Conservation (phyloP, 1,140 invertebrate genomes). For the Drosophila tristis region DNA sequence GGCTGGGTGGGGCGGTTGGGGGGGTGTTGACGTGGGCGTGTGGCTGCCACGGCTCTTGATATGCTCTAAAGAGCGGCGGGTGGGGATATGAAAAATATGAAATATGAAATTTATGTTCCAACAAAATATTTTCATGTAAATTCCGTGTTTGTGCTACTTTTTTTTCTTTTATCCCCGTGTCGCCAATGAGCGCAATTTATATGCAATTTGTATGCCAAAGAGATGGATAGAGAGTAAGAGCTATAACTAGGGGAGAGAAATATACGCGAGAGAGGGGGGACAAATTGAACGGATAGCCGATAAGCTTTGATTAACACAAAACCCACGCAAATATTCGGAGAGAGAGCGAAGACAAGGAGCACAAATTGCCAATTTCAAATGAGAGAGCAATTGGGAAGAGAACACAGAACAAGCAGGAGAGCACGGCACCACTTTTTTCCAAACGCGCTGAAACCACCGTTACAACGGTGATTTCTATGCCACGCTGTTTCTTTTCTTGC, state of each 20-base stretch:
- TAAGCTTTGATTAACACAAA: too few relatives aligned
- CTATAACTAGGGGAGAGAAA: neutral
- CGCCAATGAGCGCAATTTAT: slow-evolving; percentile 75
- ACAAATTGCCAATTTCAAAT: too few relatives aligned
- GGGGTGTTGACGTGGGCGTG: neutral
- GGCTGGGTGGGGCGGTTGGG: neutral
- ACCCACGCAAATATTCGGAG: too few relatives aligned
- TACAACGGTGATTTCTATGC: too few relatives aligned
- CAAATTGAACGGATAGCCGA: too few relatives aligned
- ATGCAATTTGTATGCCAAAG: slow-evolving; percentile 61
- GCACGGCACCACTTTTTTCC: too few relatives aligned
- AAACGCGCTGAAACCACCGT: too few relatives aligned
- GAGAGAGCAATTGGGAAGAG: too few relatives aligned
- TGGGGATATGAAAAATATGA: slow-evolving; percentile 43
- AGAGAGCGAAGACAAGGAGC: too few relatives aligned
- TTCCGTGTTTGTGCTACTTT: slow-evolving; percentile 27
- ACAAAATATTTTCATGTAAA: slow-evolving; percentile 66
- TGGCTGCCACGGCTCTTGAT: slow-evolving; percentile 33
- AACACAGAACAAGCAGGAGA: too few relatives aligned
- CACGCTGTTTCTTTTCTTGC: too few relatives aligned
- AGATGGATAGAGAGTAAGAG: slow-evolving; percentile 6
- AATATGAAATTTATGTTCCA: slow-evolving; percentile 65
- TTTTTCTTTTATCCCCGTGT: neutral
- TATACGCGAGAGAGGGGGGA: too few relatives aligned
- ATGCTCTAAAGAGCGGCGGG: slow-evolving; percentile 12